Percentiles rank a stretch among this genome's conserved stretches.
These are phyloP conservation scores for Hemaris fuciformis DNA, from an alignment of 2,888 invertebrate species.

Conservation along the genomic window DNA sequence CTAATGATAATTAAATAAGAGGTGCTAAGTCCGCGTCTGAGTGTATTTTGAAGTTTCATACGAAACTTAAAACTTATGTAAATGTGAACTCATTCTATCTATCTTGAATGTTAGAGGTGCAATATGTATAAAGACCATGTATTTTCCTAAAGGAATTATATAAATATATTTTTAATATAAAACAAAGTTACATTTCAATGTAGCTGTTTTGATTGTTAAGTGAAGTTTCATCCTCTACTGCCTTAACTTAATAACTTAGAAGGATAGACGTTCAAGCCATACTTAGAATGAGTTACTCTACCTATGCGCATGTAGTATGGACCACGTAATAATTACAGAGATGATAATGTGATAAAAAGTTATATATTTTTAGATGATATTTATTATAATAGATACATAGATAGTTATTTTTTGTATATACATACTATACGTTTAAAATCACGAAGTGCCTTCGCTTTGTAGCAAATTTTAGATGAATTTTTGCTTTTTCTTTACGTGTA, in stretches of 20 bases:
- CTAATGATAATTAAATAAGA: no score
- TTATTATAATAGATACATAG: constrained; percentile 36
- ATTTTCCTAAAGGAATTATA: no score
- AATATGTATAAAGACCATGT: no score
- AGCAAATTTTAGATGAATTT: constrained; percentile 7
- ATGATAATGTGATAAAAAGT: constrained; percentile 58
- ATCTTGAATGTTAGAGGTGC: no score
- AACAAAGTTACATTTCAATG: no score
- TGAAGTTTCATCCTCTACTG: no score
- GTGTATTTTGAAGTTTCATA: not conserved
- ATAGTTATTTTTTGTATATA: constrained; percentile 53
- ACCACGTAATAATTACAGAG: constrained; percentile 8
- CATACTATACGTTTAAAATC: constrained; percentile 15
- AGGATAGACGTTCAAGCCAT: not conserved
- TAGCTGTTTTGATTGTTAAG: no score
- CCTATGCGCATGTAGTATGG: constrained; percentile 37
- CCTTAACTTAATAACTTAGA: no score
- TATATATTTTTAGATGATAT: constrained; percentile 70
- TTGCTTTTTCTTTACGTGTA: constrained; percentile 2
- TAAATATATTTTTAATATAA: no score
- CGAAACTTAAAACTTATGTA: not conserved
- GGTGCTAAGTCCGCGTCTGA: not conserved
- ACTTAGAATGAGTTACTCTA: not conserved
- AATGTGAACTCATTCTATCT: no score
- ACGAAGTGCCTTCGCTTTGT: constrained; percentile 10